Evolutionary conservation across 2,797 vertebrate genomes (phyloP).

Genomic region (Ctenochaetus hawaiiensis): DNA sequence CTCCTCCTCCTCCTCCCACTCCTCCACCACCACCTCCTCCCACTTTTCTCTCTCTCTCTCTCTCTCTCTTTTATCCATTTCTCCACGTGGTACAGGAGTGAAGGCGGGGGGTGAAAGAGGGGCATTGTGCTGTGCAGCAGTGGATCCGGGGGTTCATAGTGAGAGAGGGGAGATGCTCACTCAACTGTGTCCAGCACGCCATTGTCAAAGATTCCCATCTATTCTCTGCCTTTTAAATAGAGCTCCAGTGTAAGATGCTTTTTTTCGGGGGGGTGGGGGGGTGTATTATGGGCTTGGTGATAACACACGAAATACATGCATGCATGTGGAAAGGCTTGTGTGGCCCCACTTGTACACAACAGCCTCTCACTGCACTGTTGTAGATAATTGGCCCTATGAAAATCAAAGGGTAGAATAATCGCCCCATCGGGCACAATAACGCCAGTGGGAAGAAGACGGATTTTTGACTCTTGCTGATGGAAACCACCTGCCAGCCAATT

Average conservation of each 20-base stretch:
- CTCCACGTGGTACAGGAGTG: constrained; percentile 88
- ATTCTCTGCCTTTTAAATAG: constrained; percentile 90
- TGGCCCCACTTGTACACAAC: constrained; percentile 56
- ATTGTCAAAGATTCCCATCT: constrained; percentile 89
- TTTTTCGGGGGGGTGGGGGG: constrained; percentile 21
- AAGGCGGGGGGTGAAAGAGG: constrained; percentile 87
- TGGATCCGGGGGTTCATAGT: constrained; percentile 86
- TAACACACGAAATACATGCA: constrained; percentile 79
- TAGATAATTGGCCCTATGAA: constrained; percentile 77
- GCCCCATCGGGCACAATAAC: constrained; percentile 21
- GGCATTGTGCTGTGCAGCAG: constrained; percentile 86
- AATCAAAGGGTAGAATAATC: constrained; percentile 63
- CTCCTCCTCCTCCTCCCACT: constrained; percentile 36
- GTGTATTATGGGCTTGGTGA: constrained; percentile 59
- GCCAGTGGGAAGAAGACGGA: background rate
- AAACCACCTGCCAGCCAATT: constrained; percentile 49
- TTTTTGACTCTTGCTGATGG: constrained; percentile 21
- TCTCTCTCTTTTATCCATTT: constrained; percentile 83
- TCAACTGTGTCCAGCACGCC: constrained; percentile 89
- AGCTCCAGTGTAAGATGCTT: constrained; percentile 85
- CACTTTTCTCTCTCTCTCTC: constrained; percentile 55
- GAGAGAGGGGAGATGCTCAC: constrained; percentile 88
- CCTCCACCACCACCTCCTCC: constrained; percentile 42
- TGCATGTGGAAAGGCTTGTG: constrained; percentile 69
- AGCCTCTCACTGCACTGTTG: constrained; percentile 49